Percentiles rank a stretch among this genome's conserved stretches.
Evolutionary conservation across 2,888 invertebrate genomes (phyloP).

Genomic region (Apocheima hispidaria): DNA sequence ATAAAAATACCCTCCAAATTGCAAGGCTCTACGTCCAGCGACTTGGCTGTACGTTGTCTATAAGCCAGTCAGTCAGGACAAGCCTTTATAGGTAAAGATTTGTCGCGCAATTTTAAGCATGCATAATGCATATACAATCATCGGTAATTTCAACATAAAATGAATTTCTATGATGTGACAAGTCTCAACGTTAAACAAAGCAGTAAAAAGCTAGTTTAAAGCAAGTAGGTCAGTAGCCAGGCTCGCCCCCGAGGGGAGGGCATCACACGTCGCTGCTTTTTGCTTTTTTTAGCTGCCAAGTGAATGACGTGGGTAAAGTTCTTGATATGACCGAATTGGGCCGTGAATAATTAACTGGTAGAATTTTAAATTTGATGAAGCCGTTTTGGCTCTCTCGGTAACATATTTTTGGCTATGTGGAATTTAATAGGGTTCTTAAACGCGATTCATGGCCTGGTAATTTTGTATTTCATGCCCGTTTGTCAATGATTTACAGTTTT

Average conservation of each 20-base stretch:
- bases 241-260: conserved; percentile 30
- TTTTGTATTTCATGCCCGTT: neutral
- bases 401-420: neutral
- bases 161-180: too few relatives aligned
- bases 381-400: conserved; percentile 10
- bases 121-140: too few relatives aligned
- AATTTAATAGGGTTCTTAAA: neutral
- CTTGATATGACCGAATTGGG: conserved; percentile 34
- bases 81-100: too few relatives aligned
- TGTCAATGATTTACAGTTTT: neutral
- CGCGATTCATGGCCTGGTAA: neutral
- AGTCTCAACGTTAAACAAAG: conserved; percentile 21
- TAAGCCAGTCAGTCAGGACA: too few relatives aligned
- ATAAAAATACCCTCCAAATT: too few relatives aligned
- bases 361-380: conserved; percentile 37
- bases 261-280: conserved; percentile 44
- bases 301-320: conserved; percentile 40
- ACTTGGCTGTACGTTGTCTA: too few relatives aligned
- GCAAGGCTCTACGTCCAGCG: too few relatives aligned
- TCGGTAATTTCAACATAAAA: too few relatives aligned
- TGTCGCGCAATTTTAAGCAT: too few relatives aligned
- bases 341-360: conserved; percentile 35
- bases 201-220: conserved; percentile 36
- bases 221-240: conserved; percentile 42
- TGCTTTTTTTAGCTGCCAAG: conserved; percentile 45